Evolutionary conservation across 2,113 vertebrate genomes (phyloP).

Genomic region (Acrocephalus kingi): DNA sequence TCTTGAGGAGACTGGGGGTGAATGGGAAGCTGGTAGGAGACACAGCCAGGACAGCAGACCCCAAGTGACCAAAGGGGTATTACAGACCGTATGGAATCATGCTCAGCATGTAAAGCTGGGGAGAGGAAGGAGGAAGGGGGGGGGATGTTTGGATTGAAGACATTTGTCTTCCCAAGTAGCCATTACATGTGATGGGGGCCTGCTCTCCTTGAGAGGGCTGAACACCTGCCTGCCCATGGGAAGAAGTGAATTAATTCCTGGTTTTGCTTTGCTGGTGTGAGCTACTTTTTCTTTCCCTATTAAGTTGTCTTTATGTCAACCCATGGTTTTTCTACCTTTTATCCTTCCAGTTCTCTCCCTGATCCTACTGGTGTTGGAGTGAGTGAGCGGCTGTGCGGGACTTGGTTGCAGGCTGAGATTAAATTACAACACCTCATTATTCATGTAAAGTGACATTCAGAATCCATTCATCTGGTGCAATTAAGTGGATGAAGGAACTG

Average conservation of each 20-base stretch:
- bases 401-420: not conserved
- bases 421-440: not conserved
- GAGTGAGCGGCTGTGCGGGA: fast-evolving
- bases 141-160: not conserved
- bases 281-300: not conserved
- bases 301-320: not conserved
- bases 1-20: not conserved
- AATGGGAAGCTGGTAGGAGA: not conserved
- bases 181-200: not conserved
- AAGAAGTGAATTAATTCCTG: not conserved
- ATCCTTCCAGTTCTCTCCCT: not conserved
- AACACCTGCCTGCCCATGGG: not conserved
- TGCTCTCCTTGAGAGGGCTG: not conserved
- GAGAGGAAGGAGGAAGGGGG: not conserved
- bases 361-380: not conserved
- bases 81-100: not conserved
- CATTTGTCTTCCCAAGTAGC: not conserved
- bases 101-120: not conserved
- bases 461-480: not conserved
- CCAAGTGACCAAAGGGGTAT: not conserved
- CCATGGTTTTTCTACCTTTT: not conserved
- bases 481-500: not conserved
- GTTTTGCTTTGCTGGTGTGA: not conserved
- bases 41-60: not conserved
- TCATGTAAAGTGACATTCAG: not conserved